These are phyloP conservation scores for Laticauda laticaudata DNA, from an alignment of 2,113 vertebrate species.

Conservation along the genomic window DNA sequence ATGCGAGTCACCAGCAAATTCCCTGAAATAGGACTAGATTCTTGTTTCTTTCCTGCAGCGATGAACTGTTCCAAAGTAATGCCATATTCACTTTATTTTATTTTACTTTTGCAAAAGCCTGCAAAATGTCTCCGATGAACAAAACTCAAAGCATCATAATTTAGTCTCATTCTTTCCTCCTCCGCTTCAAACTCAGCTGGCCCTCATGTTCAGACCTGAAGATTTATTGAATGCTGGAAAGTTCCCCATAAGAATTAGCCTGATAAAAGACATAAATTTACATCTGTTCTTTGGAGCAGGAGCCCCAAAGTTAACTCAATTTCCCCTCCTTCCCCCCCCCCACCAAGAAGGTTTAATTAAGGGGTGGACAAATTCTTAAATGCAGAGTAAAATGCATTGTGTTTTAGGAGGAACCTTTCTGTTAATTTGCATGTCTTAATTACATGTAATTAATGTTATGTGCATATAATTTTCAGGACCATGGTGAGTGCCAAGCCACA, in stretches of 20 bases:
- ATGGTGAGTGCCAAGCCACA: constrained; percentile 2
- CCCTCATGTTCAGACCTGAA: not conserved
- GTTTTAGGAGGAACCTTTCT: constrained; percentile 8
- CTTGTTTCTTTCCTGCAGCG: not conserved
- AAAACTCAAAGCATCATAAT: not conserved
- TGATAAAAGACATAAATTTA: not conserved
- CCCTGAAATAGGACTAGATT: not conserved
- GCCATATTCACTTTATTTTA: not conserved
- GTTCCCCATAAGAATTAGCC: not conserved
- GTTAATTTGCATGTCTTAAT: constrained; percentile 31
- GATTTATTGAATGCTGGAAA: not conserved
- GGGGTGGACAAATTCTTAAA: constrained; percentile 18
- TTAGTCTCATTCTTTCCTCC: not conserved
- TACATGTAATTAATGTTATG: constrained; percentile 32
- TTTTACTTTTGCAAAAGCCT: not conserved
- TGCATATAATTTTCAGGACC: constrained; percentile 23
- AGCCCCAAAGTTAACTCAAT: not conserved
- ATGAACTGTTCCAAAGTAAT: not conserved
- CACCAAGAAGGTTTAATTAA: constrained; percentile 10
- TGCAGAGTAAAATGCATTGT: not conserved
- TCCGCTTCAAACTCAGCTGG: not conserved
- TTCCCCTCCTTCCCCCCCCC: not conserved
- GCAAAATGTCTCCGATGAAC: not conserved
- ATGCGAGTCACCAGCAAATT: not conserved
- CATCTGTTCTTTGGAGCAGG: not conserved